Base-by-base conservation (phyloP, 2,888 invertebrate genomes). In the Crioceris asparagi region DNA sequence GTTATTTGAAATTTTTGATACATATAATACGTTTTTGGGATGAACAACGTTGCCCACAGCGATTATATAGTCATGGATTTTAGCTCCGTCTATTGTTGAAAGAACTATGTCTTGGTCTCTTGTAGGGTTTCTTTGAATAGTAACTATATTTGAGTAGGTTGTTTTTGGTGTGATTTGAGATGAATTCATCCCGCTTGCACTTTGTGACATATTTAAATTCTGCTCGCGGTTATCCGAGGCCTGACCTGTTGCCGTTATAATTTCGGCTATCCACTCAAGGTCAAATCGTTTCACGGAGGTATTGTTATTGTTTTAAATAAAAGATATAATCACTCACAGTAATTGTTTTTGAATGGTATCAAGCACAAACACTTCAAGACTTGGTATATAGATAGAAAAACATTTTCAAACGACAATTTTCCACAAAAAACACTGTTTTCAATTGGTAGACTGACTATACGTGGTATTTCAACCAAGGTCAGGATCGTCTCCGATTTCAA, bases 21-120 rank as follows among this genome's bases (percentile, higher is more conserved):
- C 33, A 21, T 3, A 4, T 8, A 34, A 14, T 14, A 25, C 16
- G 25, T 34, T 34, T 34, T 23, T 25, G 15, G 23, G 33, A 12
- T 21, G 33, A 19, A 33, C 12, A 7, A 33, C 8, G 14, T 11
- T 11, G n/a, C 33, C 33, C 14, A 21, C 23, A 33, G 33, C 33
- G 12, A 23, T 18, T 7, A 17, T 6, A 32, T 32, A 32, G 17
- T 32, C 32, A 32, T 32, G 17, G 6, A 32, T 32, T 32, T 32
- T 18, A 7, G 17, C 19, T 17, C 19, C 19, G 7, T 17, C 18
- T 16, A 17, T 12, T 15, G 32, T 7, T 32, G 32, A 32, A 12
- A 18, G 6, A 32, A 32, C 32, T 4, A 32, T 18, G 19, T n/a
- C 32, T 11, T 18, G 4, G 6, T 32, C 32, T 17, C 17, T 32